These are phyloP conservation scores for Lethenteron camtschaticum DNA, from an alignment of 2,113 vertebrate species.

Conservation along the genomic window DNA sequence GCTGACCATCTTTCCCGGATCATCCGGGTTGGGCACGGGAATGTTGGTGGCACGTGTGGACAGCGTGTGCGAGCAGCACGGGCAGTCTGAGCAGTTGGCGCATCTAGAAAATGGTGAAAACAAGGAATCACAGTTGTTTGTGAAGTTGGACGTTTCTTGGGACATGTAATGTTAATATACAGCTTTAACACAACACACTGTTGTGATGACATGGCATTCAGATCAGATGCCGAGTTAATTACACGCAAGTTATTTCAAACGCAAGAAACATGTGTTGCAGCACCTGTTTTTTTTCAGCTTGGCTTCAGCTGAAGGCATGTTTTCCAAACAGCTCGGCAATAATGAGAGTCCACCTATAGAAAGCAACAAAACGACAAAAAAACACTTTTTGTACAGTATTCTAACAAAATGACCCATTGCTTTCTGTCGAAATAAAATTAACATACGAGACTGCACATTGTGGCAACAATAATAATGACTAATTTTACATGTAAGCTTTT, in stretches of 20 bases:
- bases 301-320: constrained; percentile 97
- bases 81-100: constrained; percentile 95
- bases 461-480: no score
- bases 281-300: constrained; percentile 97
- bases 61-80: constrained; percentile 92
- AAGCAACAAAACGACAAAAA: constrained; percentile 5
- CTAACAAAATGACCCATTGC: no score
- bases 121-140: neutral
- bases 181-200: neutral
- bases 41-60: constrained; percentile 89
- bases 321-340: constrained; percentile 96
- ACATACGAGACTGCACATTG: no score
- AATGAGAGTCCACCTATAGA: constrained; percentile 83
- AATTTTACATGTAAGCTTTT: no score
- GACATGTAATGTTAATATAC: neutral
- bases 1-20: constrained; percentile 81
- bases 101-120: constrained; percentile 28
- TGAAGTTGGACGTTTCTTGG: neutral
- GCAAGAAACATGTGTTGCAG: no score
- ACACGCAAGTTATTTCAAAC: no score
- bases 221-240: no score
- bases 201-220: neutral
- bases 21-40: constrained; percentile 69
- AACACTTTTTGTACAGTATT: no score
- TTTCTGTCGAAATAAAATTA: no score